These are phyloP conservation scores for Calephelis perditalis DNA, from an alignment of 2,888 invertebrate genomes.

Conservation along the genomic window DNA sequence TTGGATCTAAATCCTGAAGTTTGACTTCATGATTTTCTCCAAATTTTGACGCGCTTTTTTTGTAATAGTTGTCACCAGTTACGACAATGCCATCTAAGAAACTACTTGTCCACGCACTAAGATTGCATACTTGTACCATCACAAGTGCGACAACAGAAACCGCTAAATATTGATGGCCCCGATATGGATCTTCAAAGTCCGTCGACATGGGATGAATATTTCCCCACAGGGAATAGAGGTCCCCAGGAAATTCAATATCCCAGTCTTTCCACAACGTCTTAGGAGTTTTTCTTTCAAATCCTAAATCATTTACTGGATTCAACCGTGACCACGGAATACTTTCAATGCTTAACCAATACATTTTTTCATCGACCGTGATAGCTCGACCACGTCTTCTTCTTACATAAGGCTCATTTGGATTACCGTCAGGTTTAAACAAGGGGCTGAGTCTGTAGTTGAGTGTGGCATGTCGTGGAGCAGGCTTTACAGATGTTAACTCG, in stretches of 20 bases:
- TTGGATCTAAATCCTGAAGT: conserved; percentile 74
- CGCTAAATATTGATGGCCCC: conserved; percentile 81
- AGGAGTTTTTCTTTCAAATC: conserved; percentile 51
- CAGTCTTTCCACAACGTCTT: conserved; percentile 80
- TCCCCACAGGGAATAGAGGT: conserved; percentile 83
- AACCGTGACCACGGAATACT: conserved; percentile 62
- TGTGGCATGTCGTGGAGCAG: conserved; percentile 67
- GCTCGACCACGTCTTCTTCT: conserved; percentile 46
- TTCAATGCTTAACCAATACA: conserved; percentile 67
- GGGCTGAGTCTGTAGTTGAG: conserved; percentile 64
- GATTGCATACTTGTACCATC: conserved; percentile 77
- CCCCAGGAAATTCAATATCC: conserved; percentile 83
- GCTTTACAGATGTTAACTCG: conserved; percentile 74
- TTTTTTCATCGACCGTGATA: conserved; percentile 61
- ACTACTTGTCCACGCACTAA: conserved; percentile 80
- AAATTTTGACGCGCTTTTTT: conserved; percentile 65
- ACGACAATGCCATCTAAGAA: conserved; percentile 80
- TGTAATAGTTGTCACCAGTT: conserved; percentile 78
- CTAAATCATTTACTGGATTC: conserved; percentile 54
- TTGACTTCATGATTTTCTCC: conserved; percentile 76
- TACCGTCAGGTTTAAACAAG: conserved; percentile 58
- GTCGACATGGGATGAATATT: conserved; percentile 79
- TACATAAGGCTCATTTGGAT: conserved; percentile 57
- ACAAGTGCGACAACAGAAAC: conserved; percentile 78
- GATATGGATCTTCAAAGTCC: conserved; percentile 69